Evolutionary conservation across 2,888 invertebrate genomes (phyloP), one percentile per base, ranked within the genome.

Genomic region (Eulithis prunata): DNA sequence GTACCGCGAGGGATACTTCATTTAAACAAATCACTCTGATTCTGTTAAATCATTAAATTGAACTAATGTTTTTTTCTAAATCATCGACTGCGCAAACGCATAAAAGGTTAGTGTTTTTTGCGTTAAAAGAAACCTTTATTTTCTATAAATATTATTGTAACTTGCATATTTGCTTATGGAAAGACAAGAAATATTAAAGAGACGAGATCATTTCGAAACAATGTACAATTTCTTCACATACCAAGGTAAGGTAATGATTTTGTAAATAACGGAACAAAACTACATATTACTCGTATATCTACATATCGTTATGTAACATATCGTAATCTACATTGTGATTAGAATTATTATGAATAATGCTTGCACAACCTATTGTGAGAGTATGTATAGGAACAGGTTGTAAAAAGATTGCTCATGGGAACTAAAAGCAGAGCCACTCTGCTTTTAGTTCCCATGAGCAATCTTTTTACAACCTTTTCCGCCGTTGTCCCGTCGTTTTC

Each of bases 361-460:
- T 88, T 88, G 81, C 78, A 79, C 77, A 87, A 88, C 69, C 77
- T 72, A 84, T 87, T 87, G 83, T 88, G 79, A 79, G 46, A 66
- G 57, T 38, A 21, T 32, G 10, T 13, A 13, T 13, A 76, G 68
- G 69, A 72, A 71, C 49, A 49, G 11, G 21, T 21, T 21, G 49
- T 11, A 21, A 49, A n/a, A 49, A 49, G 11, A 49, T 3, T 11
- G 10, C 21, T 49, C 11, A 11, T 21, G 10, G 21, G 21, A 49
- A 21, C 47, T 45, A 8, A 41, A 41, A 8, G 10, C 8, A 8
- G 10, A 45, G 45, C 41, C 10, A 41, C 10, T n/a, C n/a, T n/a
- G n/a, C n/a, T n/a, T n/a, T n/a, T n/a, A n/a, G n/a, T n/a, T n/a
- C n/a, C n/a, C n/a, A n/a, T n/a, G n/a, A n/a, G n/a, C n/a, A n/a